phyloP scores from a whole-genome alignment of 2,797 vertebrate species.

The Acrossocheilus wenchowensis region DNA sequence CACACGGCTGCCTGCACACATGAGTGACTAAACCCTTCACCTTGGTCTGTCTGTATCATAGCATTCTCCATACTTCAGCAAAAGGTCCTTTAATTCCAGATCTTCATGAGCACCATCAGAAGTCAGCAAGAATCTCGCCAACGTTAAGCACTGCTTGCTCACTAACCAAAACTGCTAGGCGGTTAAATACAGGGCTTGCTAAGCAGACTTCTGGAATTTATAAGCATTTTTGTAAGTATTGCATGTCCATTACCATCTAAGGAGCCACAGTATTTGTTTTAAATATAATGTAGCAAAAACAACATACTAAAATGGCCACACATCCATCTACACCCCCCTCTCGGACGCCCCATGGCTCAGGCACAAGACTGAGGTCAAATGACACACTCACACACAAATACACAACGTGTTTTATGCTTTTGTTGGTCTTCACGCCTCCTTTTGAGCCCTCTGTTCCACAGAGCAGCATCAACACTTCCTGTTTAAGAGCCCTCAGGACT shows the following conservation, averaged over 20 bases:
- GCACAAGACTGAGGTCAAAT: slow-evolving; percentile 50
- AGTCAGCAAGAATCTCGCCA: slow-evolving; percentile 12
- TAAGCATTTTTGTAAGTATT: slow-evolving; percentile 10
- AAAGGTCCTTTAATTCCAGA: slow-evolving; percentile 10
- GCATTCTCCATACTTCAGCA: background rate
- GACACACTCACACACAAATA: slow-evolving; percentile 35
- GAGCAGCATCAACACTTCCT: slow-evolving; percentile 60
- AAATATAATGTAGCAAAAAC: slow-evolving; percentile 16
- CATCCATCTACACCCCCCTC: slow-evolving; percentile 3
- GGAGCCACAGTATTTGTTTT: slow-evolving; percentile 12
- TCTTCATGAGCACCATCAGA: background rate
- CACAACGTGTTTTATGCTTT: slow-evolving; percentile 44
- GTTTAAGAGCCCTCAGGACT: slow-evolving; percentile 52
- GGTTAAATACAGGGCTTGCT: slow-evolving; percentile 16
- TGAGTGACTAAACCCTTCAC: slow-evolving; percentile 9
- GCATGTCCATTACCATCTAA: slow-evolving; percentile 15
- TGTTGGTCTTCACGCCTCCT: slow-evolving; percentile 61
- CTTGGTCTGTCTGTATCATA: slow-evolving; percentile 27
- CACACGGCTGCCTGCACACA: slow-evolving; percentile 26
- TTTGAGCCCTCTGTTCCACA: slow-evolving; percentile 57
- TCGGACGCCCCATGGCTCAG: slow-evolving; percentile 46
- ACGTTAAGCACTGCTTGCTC: background rate
- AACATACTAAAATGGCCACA: slow-evolving; percentile 10
- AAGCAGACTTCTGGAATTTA: slow-evolving; percentile 19
- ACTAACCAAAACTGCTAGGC: slow-evolving; percentile 1